These are phyloP conservation scores for Sinohyriopsis cumingii DNA, from an alignment of 2,888 invertebrate genomes.

Conservation along the genomic window DNA sequence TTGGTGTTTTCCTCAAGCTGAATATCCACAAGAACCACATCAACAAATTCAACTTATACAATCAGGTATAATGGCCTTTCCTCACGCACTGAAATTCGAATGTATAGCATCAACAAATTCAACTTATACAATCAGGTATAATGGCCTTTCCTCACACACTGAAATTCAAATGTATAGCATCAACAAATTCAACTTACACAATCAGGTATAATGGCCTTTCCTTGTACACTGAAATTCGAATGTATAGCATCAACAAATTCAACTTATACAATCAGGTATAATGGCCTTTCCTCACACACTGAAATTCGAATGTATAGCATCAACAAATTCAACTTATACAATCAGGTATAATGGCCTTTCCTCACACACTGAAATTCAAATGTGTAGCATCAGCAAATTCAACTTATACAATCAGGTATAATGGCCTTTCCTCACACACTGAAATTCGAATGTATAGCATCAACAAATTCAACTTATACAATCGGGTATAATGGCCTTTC, in stretches of 20 bases:
- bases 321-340: slow-evolving; percentile 84
- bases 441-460: slow-evolving; percentile 56
- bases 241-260: slow-evolving; percentile 79
- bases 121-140: slow-evolving; percentile 87
- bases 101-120: slow-evolving; percentile 77
- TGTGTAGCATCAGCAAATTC: slow-evolving; percentile 79
- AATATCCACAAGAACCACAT: slow-evolving; percentile 87
- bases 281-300: not conserved
- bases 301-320: slow-evolving; percentile 56
- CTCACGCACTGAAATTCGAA: not conserved
- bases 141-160: not conserved
- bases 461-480: slow-evolving; percentile 84
- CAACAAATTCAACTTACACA: slow-evolving; percentile 84
- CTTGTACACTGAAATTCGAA: not conserved
- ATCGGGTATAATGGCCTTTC: slow-evolving; percentile 79
- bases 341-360: slow-evolving; percentile 79
- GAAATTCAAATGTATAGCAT: slow-evolving; percentile 56
- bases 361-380: not conserved
- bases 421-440: not conserved
- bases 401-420: slow-evolving; percentile 87
- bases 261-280: slow-evolving; percentile 87
- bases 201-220: slow-evolving; percentile 79
- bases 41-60: slow-evolving; percentile 84
- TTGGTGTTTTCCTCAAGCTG: slow-evolving; percentile 85
- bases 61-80: slow-evolving; percentile 79